Conservation (phyloP, 2,797 vertebrate genomes). For the Synanceia verrucosa region DNA sequence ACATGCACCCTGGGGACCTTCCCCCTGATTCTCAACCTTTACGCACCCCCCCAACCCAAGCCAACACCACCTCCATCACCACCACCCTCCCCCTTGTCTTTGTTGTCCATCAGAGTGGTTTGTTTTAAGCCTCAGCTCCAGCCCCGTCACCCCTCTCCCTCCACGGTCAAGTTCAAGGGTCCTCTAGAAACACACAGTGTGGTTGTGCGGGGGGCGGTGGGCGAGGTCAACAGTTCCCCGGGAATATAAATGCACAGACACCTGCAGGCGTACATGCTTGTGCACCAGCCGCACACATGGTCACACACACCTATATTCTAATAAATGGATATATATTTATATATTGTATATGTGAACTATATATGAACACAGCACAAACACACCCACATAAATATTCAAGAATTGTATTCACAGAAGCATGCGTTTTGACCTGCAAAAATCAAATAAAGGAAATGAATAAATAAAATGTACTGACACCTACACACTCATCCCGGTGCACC, state of each 20-base stretch:
- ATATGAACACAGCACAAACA: background rate
- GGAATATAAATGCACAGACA: conserved; percentile 70
- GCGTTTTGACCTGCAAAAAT: conserved; percentile 6
- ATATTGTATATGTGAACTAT: background rate
- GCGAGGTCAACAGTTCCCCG: conserved; percentile 75
- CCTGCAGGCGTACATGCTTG: conserved; percentile 62
- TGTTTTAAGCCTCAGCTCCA: conserved; percentile 68
- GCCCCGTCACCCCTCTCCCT: conserved; percentile 48
- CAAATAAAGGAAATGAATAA: conserved; percentile 35
- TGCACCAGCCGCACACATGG: conserved; percentile 26
- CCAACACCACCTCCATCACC: conserved; percentile 9
- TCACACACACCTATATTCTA: conserved; percentile 6
- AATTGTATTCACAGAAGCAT: conserved; percentile 26
- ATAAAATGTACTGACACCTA: conserved; percentile 63
- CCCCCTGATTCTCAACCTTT: conserved; percentile 56
- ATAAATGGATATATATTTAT: background rate
- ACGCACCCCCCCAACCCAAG: conserved; percentile 20
- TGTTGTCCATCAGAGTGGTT: conserved; percentile 74
- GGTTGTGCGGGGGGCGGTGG: conserved; percentile 20
- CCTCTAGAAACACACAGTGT: conserved; percentile 59
- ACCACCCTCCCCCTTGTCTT: conserved; percentile 35
- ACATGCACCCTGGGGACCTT: conserved; percentile 43
- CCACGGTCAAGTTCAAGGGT: conserved; percentile 82
- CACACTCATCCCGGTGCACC: conserved; percentile 68
- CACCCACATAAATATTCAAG: conserved; percentile 6